Percentiles rank a stretch among this genome's conserved stretches.
These are phyloP conservation scores for Sarcophaga rosellei DNA, from an alignment of 2,888 invertebrate species.

Conservation along the genomic window DNA sequence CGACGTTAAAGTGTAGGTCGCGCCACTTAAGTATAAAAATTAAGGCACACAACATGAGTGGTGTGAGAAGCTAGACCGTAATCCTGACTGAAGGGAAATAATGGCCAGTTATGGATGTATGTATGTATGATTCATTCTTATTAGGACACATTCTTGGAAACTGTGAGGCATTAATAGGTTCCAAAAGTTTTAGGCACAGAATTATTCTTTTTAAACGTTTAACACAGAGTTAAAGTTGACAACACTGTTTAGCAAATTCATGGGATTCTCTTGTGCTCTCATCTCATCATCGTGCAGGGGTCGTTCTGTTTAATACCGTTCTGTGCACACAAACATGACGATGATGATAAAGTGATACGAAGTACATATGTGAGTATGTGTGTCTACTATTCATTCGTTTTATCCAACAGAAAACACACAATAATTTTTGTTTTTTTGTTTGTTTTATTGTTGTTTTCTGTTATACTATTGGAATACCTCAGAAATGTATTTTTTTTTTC, in stretches of 20 bases:
- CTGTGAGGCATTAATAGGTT: too few relatives aligned
- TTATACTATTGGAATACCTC: conserved; percentile 47
- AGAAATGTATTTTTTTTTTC: conserved; percentile 11
- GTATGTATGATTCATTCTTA: too few relatives aligned
- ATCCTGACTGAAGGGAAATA: too few relatives aligned
- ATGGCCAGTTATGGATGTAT: too few relatives aligned
- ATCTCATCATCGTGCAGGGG: conserved; percentile 40
- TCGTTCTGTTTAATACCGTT: conserved; percentile 14
- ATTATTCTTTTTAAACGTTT: too few relatives aligned
- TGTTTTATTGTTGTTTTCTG: conserved; percentile 19
- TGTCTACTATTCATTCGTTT: conserved; percentile 48
- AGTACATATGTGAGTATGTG: background rate
- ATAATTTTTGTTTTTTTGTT: conserved; percentile 26
- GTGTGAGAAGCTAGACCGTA: too few relatives aligned
- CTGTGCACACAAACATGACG: conserved; percentile 23
- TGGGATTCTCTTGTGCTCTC: conserved; percentile 45
- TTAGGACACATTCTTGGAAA: too few relatives aligned
- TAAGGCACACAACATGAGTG: too few relatives aligned
- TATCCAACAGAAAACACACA: conserved; percentile 38
- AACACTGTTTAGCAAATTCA: conserved; percentile 27
- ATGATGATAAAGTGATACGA: conserved; percentile 31
- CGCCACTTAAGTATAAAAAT: too few relatives aligned
- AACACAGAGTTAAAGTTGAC: too few relatives aligned
- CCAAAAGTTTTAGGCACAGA: too few relatives aligned
- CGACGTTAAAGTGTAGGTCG: too few relatives aligned